Evolutionary conservation across 2,113 vertebrate species (phyloP).

Genomic region (Lampris megalopsis): DNA sequence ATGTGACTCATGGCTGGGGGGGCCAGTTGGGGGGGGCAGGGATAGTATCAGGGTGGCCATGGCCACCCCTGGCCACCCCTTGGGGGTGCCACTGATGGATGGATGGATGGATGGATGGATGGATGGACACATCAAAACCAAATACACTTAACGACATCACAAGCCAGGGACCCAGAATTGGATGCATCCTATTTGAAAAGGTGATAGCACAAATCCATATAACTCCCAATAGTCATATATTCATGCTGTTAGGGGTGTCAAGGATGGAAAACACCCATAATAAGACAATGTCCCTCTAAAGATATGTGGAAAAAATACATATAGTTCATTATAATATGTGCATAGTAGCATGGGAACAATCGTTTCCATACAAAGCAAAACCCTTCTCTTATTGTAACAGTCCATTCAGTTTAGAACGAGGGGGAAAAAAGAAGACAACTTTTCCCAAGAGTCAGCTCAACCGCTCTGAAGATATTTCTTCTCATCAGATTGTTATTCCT

Average conservation of each 20-base stretch:
- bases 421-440: slow-evolving; percentile 22
- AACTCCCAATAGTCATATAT: background rate
- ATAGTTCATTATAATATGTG: slow-evolving; percentile 7
- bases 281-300: background rate
- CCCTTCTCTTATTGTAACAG: slow-evolving; percentile 14
- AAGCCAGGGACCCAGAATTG: slow-evolving; percentile 7
- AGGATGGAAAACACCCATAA: background rate
- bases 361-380: slow-evolving; percentile 28
- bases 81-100: background rate
- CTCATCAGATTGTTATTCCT: slow-evolving; percentile 6
- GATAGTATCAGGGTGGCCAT: too few species aligned
- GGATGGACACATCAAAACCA: slow-evolving; percentile 29
- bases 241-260: background rate
- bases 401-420: slow-evolving; percentile 17
- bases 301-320: background rate
- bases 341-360: background rate
- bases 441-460: slow-evolving; percentile 23
- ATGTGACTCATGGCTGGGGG: too few species aligned
- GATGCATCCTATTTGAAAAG: background rate
- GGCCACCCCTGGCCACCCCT: too few species aligned
- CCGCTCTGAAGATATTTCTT: slow-evolving; percentile 22
- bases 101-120: slow-evolving; percentile 19
- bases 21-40: too few species aligned
- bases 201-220: background rate
- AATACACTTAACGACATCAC: slow-evolving; percentile 36